A percentile compares a stretch with the other conserved stretches of the same genome.
phyloP scores from a whole-genome alignment of 2,113 vertebrate species.

The Stigmatopora nigra region DNA sequence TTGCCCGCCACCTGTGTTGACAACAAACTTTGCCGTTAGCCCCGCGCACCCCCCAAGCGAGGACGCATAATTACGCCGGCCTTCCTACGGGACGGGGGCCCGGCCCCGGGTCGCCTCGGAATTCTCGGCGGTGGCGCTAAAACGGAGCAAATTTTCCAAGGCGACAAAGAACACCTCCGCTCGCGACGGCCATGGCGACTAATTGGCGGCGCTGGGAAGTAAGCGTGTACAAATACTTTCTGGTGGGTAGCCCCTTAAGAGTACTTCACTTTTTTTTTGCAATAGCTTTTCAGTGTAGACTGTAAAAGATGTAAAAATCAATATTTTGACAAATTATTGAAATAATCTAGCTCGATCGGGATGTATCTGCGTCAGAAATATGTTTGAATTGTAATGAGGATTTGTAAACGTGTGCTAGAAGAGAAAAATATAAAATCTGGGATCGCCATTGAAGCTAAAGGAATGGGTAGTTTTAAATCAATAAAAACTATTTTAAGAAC shows the following conservation, averaged over 20 bases:
- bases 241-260: constrained; percentile 19
- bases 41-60: constrained; percentile 64
- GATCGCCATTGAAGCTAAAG: too few species aligned
- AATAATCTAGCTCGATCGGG: too few species aligned
- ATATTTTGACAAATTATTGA: too few species aligned
- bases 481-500: too few species aligned
- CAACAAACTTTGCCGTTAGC: constrained; percentile 74
- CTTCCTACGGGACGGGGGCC: constrained; percentile 69
- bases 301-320: too few species aligned
- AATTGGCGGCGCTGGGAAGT: constrained; percentile 37
- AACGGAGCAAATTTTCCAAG: constrained; percentile 77
- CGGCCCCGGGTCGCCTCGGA: constrained; percentile 9
- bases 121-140: constrained; percentile 49
- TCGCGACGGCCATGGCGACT: constrained; percentile 84
- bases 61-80: constrained; percentile 74
- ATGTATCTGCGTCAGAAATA: too few species aligned
- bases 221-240: constrained; percentile 73
- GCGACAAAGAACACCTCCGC: constrained; percentile 79
- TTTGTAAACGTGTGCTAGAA: too few species aligned
- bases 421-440: too few species aligned
- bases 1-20: constrained; percentile 66
- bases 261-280: too few species aligned
- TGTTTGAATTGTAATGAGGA: too few species aligned
- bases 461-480: too few species aligned
- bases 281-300: too few species aligned